Evolutionary conservation across 1,140 invertebrate species (phyloP), one percentile per base, ranked within the genome.

Genomic region (Drosophila grimshawi): DNA sequence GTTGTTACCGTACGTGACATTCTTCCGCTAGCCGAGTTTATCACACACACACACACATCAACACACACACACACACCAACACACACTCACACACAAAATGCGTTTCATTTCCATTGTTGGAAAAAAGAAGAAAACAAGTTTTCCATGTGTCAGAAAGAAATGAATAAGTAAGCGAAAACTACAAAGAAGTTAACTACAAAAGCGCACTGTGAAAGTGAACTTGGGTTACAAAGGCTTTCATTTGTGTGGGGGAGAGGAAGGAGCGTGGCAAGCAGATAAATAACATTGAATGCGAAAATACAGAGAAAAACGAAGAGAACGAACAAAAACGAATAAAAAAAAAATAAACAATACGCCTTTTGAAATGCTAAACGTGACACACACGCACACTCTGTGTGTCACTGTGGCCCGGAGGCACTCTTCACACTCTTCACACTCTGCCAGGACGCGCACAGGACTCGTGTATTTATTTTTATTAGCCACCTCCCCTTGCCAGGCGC

Each of bases 291-390:
- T 80, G 80, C 63, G 80, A 72, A 88, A 70, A 77, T 53, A 73
- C 60, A 57, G 48, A 60, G 71, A 33, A 73, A 55, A 77, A 69
- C 43, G 51, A 60, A 65, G 41, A 59, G 33, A 51, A 59, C 10
- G n/a, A 32, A 56, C 19, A 48, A 67, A 37, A 41, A 49, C 29
- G 55, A 49, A 41, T 5, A 32, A 39, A 56, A 41, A 43, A 64
- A 83, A 74, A 85, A 89, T 76, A 89, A 88, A 88, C 85, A 88
- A 88, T 80, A 85, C 80, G 85, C 85, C 83, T 89, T 88, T 88
- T 88, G 83, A 88, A 88, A 88, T 88, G 83, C 83, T 88, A 88
- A 88, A 88, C 83, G 85, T 85, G 70, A 37, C 63, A 62, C 65
- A 74, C 72, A 67, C 66, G 32, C 61, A 55, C 43, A 41, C 45